Conservation (phyloP, 2,888 invertebrate species). For the Colletes collaris region DNA sequence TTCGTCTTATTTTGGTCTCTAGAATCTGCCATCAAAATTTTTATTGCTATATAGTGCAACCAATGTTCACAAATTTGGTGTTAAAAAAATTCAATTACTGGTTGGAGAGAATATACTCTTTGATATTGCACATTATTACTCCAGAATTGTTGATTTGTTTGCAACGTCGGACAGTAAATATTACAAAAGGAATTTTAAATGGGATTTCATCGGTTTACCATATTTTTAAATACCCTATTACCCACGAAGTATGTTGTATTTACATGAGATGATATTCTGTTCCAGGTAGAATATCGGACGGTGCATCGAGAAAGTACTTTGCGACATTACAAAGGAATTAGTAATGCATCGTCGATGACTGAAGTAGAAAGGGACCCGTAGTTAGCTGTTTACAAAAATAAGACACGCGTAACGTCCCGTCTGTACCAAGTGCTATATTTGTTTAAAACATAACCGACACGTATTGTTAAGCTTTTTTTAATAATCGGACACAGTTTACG, state of each 20-base stretch:
- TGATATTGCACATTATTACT: too few relatives aligned
- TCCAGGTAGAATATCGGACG: constrained; percentile 24
- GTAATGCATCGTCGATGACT: neutral
- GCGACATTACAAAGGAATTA: neutral
- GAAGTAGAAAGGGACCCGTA: neutral
- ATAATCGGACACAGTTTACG: neutral
- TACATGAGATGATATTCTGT: constrained; percentile 21
- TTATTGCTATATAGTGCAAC: too few relatives aligned
- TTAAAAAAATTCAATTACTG: too few relatives aligned
- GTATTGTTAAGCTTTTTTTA: neutral
- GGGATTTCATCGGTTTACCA: neutral
- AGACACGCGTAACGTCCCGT: neutral
- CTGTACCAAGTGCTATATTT: neutral
- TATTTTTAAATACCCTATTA: neutral
- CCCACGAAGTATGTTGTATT: neutral
- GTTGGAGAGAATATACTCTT: too few relatives aligned
- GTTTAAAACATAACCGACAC: neutral
- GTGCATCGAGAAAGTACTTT: neutral
- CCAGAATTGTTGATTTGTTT: too few relatives aligned
- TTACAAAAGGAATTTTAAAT: too few relatives aligned
- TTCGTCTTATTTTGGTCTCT: too few relatives aligned
- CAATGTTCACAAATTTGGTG: too few relatives aligned
- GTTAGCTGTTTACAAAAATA: neutral
- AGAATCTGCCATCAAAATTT: too few relatives aligned
- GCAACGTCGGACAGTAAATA: too few relatives aligned